Base-by-base conservation (phyloP, 2,888 invertebrate genomes). In the Digitonthophagus gazella region DNA sequence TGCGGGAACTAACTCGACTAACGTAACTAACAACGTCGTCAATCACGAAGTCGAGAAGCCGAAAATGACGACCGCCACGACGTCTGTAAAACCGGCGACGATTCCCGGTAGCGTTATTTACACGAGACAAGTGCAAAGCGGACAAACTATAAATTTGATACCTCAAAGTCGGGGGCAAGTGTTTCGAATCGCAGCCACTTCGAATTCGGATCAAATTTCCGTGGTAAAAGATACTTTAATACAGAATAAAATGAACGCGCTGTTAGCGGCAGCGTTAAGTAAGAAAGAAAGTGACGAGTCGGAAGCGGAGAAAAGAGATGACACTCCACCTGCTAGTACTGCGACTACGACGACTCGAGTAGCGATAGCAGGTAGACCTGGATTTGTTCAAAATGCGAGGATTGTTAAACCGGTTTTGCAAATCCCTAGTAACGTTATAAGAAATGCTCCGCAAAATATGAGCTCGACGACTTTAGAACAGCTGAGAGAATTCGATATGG, bases 391-490 rank as follows among this genome's bases (percentile, higher is more conserved):
- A 64, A 87, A 86, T 67, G 83, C 86, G 3, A 83, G 89, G 76
- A 86, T 89, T 63, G 86, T 88, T 1, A 82, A 84, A 75, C 84
- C 85, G 0, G 81, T 84, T 11, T 71, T 88, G 72, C 89, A 89
- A 79, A 87, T 89, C 75, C 88, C 89, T 74, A 83, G 88, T 54
- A 88, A 88, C 76, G 86, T 88, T 1, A 87, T 88, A 58, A 85
- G 87, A 64, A 87, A 86, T 58, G 81, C 85, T 5, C 86, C 87
- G 67, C 88, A 89, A 76, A 86, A 88, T 77, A 87, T 92, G 76
- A 91, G 91, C 78, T 90, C 91, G 0, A 91, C 91, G 0, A 92
- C 92, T 0, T 81, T 92, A 65, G 92, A 93, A 80, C 93, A 93
- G 76, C 80, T 93, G 5, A 83, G 92, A 67, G 93, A 93, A 78